phyloP scores from a whole-genome alignment of 2,888 invertebrate species.

The Drosophila buzzatii region DNA sequence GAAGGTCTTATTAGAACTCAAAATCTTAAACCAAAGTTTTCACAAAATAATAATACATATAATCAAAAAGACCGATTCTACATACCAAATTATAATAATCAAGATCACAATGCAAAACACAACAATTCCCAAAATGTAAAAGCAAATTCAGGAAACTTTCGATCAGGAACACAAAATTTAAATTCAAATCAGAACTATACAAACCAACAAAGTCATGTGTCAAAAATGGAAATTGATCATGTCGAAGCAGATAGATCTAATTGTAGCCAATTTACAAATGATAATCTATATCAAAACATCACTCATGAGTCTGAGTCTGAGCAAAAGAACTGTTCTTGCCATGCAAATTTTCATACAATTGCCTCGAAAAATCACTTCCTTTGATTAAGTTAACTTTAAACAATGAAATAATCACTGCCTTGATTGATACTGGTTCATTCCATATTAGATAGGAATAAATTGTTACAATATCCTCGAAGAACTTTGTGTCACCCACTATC shows the following conservation, averaged over 20 bases:
- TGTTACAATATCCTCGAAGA: neutral
- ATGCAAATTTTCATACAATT: neutral
- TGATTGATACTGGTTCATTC: neutral
- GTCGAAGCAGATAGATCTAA: neutral
- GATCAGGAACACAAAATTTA: conserved; percentile 1
- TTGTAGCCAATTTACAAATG: neutral
- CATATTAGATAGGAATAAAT: neutral
- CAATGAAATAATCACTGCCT: neutral
- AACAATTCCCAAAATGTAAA: neutral
- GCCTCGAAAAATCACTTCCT: neutral
- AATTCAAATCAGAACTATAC: neutral
- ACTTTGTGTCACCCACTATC: neutral
- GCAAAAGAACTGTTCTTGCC: neutral
- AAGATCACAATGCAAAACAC: too few species aligned
- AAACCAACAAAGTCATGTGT: neutral
- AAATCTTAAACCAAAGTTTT: too few species aligned
- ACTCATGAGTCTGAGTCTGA: neutral
- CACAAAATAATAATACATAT: too few species aligned
- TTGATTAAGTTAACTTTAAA: neutral
- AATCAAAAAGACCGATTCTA: neutral
- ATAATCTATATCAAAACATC: neutral
- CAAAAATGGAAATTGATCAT: neutral
- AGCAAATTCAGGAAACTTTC: neutral
- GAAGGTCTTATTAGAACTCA: too few species aligned
- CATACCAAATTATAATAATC: neutral